Evolutionary conservation across 2,797 vertebrate species (phyloP), one percentile per base, ranked within the genome.

Genomic region (Urocyon cinereoargenteus): DNA sequence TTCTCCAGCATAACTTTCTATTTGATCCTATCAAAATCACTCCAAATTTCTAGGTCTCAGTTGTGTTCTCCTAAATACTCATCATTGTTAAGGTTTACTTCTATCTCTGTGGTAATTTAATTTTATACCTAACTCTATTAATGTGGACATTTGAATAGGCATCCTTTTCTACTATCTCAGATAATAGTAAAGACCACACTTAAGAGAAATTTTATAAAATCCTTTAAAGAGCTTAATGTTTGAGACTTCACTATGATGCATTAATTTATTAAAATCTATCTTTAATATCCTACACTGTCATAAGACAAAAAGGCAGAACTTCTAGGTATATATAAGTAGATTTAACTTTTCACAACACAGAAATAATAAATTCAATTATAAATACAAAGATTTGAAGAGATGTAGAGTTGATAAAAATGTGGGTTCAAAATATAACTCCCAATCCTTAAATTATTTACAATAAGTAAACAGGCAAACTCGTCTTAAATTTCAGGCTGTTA

Each of bases 331-430:
- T 6, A 61, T 86, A 45, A 83, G 31, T 26, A 53, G 1, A 51
- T 61, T 61, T 68, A 28, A 13, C 26, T 90, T 94, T 82, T 87
- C 21, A 73, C 8, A 26, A 34, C 26, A 77, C 0, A 92, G 22
- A 49, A 64, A 90, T 91, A 93, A 68, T 68, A 61, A 91, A 49
- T 9, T 79, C 5, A 81, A 90, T 91, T 95, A 61, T 68, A 61
- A 91, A 49, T 9, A 83, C 5, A 81, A 82, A 70, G 22, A 81
- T 78, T 15, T 72, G 15, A 94, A 40, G 5, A 68, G 34, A 72
- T 34, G 19, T 0, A 75, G 15, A 21, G 61, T 1, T 28, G 13
- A 66, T 83, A 68, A 73, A 83, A 86, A 10, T 40, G 14, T 84
- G 53, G 8, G 0, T 78, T 86, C 6, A 78, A 89, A 28, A 53